A percentile compares a stretch with the other conserved stretches of the same genome.
Evolutionary conservation across 2,113 vertebrate species (phyloP).

Genomic region (Sminthopsis crassicaudata): DNA sequence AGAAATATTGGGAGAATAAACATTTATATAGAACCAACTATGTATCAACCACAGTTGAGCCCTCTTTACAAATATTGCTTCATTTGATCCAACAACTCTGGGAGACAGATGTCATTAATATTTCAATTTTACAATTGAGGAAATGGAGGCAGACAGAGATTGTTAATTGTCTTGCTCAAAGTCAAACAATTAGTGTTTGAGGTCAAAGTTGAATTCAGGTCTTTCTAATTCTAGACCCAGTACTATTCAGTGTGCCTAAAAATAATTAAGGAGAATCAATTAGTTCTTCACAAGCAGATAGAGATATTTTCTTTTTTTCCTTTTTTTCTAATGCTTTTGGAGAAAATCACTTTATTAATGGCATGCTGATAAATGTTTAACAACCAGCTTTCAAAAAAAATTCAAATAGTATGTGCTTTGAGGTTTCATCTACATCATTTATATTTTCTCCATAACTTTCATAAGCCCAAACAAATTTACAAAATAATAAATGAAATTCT

Average conservation of each 20-base stretch:
- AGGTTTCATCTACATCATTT: not conserved
- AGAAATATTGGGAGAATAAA: not conserved
- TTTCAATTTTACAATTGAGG: not conserved
- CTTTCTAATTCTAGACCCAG: not conserved
- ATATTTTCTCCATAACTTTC: not conserved
- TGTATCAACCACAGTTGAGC: not conserved
- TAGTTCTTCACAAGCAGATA: not conserved
- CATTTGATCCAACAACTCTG: not conserved
- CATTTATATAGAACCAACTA: not conserved
- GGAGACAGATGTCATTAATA: not conserved
- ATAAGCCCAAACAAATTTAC: not conserved
- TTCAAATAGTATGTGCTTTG: not conserved
- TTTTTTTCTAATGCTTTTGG: not conserved
- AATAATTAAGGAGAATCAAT: not conserved
- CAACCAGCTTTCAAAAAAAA: not conserved
- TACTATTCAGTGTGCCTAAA: not conserved
- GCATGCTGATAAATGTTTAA: not conserved
- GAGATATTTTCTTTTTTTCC: not conserved
- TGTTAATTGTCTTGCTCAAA: not conserved
- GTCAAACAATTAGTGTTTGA: not conserved
- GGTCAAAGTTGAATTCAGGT: not conserved
- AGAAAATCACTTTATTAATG: not conserved
- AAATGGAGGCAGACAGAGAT: not conserved
- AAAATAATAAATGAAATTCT: not conserved
- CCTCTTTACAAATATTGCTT: not conserved